Evolutionary conservation across 2,113 vertebrate genomes (phyloP), one percentile per base, ranked within the genome.

Genomic region (Erythrocebus patas): DNA sequence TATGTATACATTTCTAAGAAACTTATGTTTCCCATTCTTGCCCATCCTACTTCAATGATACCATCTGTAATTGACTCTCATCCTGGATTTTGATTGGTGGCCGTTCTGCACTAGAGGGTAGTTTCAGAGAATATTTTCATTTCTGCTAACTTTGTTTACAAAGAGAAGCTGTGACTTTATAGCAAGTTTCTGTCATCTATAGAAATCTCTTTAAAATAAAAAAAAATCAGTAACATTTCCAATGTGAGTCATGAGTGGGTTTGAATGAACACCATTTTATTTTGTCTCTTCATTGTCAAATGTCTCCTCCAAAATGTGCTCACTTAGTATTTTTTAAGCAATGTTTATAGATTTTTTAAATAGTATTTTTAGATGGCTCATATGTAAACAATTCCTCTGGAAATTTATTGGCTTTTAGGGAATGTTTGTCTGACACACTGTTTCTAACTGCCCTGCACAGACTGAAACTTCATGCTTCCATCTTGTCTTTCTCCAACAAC

Each of bases 121-220:
- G 10, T 16, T 22, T 22, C 5, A 11, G 22, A 18, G 20, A 79
- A 43, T 25, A 20, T 70, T 59, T 70, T 52, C 50, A 3, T 68
- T 83, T 79, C 59, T 86, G 59, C 22, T 87, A 17, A 86, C 40
- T 90, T 57, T 10, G 38, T 25, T 79, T 79, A 27, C 18, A 14
- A 64, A 73, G 7, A 75, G 50, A 12, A 38, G 13, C 14, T 70
- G 68, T 80, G 48, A 85, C 45, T 64, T 75, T 52, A 61, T 7
- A 81, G 43, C 4, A 83, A 48, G 20, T 79, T 82, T 90, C n/a
- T 86, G 52, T 68, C 68, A 76, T 78, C 25, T 86, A n/a, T 43
- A 75, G 20, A 93, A 80, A 89, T 89, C 2, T 70, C 75, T 89
- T 96, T 27, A 18, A 92, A 95, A 83, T 90, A 4, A 45, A 82